Conservation (phyloP, 1,140 invertebrate genomes). For the Zelostemma sp. region DNA sequence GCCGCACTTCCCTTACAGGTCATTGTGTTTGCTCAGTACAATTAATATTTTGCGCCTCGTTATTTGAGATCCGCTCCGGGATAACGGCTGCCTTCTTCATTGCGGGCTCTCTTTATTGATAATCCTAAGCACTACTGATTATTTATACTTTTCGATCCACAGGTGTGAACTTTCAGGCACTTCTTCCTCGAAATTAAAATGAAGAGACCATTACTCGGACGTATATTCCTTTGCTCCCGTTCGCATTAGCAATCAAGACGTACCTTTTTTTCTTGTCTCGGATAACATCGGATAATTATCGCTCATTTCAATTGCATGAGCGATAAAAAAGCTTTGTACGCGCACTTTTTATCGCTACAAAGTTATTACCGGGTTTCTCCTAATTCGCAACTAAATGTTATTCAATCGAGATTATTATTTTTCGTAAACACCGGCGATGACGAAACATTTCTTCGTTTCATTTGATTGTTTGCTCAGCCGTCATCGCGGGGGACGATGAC, state of each 20-base stretch:
- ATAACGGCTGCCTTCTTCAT: slow-evolving; percentile 18
- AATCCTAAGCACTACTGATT: slow-evolving; percentile 15
- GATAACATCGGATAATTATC: background rate
- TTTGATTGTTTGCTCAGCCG: no score
- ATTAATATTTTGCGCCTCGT: slow-evolving; percentile 31
- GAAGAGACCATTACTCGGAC: slow-evolving; percentile 24
- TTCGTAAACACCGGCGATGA: no score
- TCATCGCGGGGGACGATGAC: no score
- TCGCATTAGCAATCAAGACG: background rate
- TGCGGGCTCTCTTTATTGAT: slow-evolving; percentile 35
- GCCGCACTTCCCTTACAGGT: slow-evolving; percentile 11
- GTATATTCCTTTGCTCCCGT: background rate
- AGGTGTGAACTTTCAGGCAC: slow-evolving; percentile 6
- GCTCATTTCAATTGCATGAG: background rate
- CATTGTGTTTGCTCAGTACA: slow-evolving; percentile 23
- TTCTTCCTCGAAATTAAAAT: slow-evolving; percentile 18
- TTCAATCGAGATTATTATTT: no score
- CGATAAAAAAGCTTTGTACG: no score
- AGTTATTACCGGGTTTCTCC: no score
- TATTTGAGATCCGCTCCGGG: slow-evolving; percentile 11
- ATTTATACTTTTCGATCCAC: slow-evolving; percentile 13
- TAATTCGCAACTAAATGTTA: no score
- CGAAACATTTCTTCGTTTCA: no score
- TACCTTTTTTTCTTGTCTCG: background rate
- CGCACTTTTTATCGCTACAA: no score